Base-by-base conservation (phyloP, 1,140 invertebrate species). In the Sesamia nonagrioides region DNA sequence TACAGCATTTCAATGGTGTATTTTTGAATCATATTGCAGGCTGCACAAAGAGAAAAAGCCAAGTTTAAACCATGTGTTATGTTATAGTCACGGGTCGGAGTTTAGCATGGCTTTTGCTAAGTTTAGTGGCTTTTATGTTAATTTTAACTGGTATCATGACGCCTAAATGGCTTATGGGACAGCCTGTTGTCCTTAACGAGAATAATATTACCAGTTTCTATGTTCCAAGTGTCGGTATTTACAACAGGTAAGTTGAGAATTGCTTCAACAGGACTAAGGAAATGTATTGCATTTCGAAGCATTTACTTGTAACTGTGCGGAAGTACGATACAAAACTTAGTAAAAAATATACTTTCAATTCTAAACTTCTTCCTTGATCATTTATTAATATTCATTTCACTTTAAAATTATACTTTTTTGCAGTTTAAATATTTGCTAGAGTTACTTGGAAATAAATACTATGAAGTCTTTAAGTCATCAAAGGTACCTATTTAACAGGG, bases 51-150 rank as follows among this genome's bases (percentile, higher is more conserved):
- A 50, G 18, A 48, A 71, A 71, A 13, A 52, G 35, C 13, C 8
- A 71, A 73, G 11, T n/a, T 58, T 40, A 56, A 71, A 87, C 18
- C 45, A 94, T 94, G 93, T 97, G 97, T 93, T 97, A 97, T 92
- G 96, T 98, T 88, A 98, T 98, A 87, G 96, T 98, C 72, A 98
- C 98, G 15, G 96, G 97, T 63, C 95, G 97, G 42, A 98, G 97
- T 89, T 92, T 98, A 81, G 92, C 97, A 85, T 98, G 98, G 98
- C 96, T 97, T 72, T 89, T 98, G 54, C 92, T 98, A 84, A 97
- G 97, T 88, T 94, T 98, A 17, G 95, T 96, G 60, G 96, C 97
- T 6, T 97, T 97, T 84, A 96, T 98, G 95, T 95, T 97, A 37
- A 96, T 98, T 87, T 95, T 98, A 63, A 96, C 97, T 60, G 97